Conservation (phyloP, 1,140 invertebrate species). For the Drosophila prosaltans region DNA sequence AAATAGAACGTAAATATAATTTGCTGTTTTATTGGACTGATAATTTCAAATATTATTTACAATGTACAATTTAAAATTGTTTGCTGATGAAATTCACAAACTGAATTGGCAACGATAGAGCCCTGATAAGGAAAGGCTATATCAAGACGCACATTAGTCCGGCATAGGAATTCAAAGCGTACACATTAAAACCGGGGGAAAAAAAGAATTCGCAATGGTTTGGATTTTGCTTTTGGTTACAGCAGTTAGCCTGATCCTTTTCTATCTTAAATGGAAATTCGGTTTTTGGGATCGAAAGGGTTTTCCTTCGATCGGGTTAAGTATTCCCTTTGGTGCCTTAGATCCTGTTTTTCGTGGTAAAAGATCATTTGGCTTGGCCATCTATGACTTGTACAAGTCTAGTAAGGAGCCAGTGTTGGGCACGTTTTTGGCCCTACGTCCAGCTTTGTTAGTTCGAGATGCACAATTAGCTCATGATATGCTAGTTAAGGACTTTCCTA, state of each 20-base stretch:
- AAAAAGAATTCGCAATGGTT: conserved; percentile 36
- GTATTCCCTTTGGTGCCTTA: conserved; percentile 71
- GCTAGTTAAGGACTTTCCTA: conserved; percentile 83
- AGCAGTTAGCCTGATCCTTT: conserved; percentile 41
- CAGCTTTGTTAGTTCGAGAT: conserved; percentile 83
- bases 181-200: background rate
- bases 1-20: background rate
- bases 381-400: conserved; percentile 65
- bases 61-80: background rate
- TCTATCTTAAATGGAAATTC: conserved; percentile 63
- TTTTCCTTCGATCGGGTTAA: conserved; percentile 38
- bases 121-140: background rate
- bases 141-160: background rate
- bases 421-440: conserved; percentile 75
- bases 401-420: conserved; percentile 67
- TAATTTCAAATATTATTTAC: background rate
- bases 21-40: background rate
- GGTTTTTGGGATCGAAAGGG: conserved; percentile 72
- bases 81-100: background rate
- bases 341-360: conserved; percentile 39
- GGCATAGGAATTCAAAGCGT: background rate
- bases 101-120: background rate
- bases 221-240: conserved; percentile 46
- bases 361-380: conserved; percentile 64
- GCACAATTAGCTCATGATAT: conserved; percentile 82